Percentiles rank a stretch among this genome's conserved stretches.
phyloP scores from a whole-genome alignment of 2,113 vertebrate species.

The Anguilla rostrata region DNA sequence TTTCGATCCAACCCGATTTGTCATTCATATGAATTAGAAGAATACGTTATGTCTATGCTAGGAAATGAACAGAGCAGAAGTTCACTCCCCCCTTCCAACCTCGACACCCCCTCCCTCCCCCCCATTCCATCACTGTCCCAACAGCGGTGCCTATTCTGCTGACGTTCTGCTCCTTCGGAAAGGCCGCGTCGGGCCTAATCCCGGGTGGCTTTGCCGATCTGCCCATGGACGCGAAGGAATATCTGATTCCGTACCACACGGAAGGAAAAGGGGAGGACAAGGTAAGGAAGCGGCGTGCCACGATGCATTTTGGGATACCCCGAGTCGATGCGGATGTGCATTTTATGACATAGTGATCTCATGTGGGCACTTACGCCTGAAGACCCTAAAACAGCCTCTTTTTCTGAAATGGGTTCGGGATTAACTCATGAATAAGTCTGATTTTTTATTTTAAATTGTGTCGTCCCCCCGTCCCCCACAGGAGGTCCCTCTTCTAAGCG shows the following conservation, averaged over 20 bases:
- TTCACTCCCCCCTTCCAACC: background rate
- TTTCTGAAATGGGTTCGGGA: too few relatives aligned
- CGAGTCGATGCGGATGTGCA: too few relatives aligned
- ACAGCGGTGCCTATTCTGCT: conserved; percentile 78
- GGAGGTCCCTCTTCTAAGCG: conserved; percentile 53
- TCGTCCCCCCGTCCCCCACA: conserved; percentile 22
- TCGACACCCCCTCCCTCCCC: background rate
- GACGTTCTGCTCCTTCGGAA: conserved; percentile 69
- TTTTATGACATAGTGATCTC: too few relatives aligned
- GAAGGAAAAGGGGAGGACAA: conserved; percentile 80
- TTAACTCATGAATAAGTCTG: too few relatives aligned
- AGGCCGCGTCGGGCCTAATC: conserved; percentile 59
- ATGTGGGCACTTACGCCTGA: too few relatives aligned
- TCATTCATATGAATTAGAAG: background rate
- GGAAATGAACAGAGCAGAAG: background rate
- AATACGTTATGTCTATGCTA: background rate
- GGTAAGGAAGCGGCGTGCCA: conserved; percentile 63
- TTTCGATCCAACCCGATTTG: too few relatives aligned
- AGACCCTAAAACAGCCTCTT: too few relatives aligned
- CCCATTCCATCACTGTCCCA: conserved; percentile 8
- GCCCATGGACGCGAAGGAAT: conserved; percentile 68
- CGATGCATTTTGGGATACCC: background rate
- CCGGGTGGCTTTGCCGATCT: conserved; percentile 64
- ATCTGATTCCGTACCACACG: conserved; percentile 73
- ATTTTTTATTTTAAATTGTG: too few relatives aligned